These are phyloP conservation scores for Drosophila persimilis DNA, from an alignment of 1,140 invertebrate genomes.

Conservation along the genomic window DNA sequence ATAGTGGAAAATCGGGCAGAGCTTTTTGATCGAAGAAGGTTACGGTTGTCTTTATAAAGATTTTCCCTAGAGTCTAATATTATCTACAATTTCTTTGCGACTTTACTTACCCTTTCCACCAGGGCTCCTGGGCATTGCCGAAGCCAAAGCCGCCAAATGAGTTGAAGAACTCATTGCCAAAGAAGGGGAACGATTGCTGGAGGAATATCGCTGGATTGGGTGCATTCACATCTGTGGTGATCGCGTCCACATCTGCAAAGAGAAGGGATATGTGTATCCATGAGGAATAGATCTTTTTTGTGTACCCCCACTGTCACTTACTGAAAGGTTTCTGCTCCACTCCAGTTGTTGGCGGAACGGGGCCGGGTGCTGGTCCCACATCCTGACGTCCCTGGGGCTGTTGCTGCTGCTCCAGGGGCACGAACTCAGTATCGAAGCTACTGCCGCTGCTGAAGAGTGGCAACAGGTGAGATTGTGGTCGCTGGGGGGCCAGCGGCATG, in stretches of 20 bases:
- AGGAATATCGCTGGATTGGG: constrained; percentile 74
- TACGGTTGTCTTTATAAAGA: not conserved
- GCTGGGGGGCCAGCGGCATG: constrained; percentile 49
- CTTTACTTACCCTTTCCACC: constrained; percentile 84
- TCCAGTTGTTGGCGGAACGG: constrained; percentile 5
- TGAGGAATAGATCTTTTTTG: no score
- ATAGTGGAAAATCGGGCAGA: not conserved
- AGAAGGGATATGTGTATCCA: no score
- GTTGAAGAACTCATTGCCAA: constrained; percentile 79
- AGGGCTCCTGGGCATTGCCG: constrained; percentile 68
- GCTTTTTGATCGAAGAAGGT: not conserved
- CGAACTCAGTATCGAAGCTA: constrained; percentile 69
- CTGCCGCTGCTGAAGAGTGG: constrained; percentile 52
- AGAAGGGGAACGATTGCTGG: constrained; percentile 80
- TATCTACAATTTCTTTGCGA: not conserved
- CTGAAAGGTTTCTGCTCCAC: constrained; percentile 72
- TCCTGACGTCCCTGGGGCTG: constrained; percentile 59
- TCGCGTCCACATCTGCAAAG: constrained; percentile 64
- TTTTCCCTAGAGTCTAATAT: not conserved
- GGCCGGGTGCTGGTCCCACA: constrained; percentile 7
- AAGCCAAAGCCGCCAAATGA: constrained; percentile 76
- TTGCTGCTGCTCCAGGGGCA: constrained; percentile 69
- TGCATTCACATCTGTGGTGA: constrained; percentile 69
- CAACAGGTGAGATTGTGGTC: constrained; percentile 62
- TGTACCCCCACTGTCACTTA: constrained; percentile 34